These are phyloP conservation scores for Brachionus calyciflorus DNA, from an alignment of 1,140 invertebrate species.

Conservation along the genomic window DNA sequence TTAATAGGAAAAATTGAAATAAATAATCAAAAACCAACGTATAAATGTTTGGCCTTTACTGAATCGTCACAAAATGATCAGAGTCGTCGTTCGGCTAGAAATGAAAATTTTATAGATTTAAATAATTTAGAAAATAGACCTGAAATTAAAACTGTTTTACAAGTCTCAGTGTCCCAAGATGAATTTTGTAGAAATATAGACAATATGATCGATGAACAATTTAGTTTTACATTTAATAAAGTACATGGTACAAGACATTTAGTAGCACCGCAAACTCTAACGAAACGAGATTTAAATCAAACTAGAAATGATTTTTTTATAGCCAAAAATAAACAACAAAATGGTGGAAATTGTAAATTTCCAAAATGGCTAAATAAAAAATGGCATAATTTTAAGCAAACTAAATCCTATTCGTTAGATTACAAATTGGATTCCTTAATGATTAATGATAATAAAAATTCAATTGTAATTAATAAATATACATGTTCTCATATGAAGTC, in stretches of 20 bases:
- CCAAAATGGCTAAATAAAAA: constrained; percentile 44
- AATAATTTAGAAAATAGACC: background rate
- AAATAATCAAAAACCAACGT: background rate
- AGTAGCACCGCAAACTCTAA: background rate
- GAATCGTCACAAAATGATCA: background rate
- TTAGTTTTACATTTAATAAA: constrained; percentile 44
- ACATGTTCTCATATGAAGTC: constrained; percentile 23
- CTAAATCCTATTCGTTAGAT: constrained; percentile 26
- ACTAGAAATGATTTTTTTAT: background rate
- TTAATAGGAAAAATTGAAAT: background rate
- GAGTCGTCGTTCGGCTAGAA: background rate
- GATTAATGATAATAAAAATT: constrained; percentile 21
- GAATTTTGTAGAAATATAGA: constrained; percentile 43
- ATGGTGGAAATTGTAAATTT: background rate
- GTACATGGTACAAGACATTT: background rate
- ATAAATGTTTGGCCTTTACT: constrained; percentile 29
- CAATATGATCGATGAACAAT: constrained; percentile 32
- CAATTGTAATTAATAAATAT: constrained; percentile 11
- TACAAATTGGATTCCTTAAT: constrained; percentile 21
- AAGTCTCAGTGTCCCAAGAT: constrained; percentile 30
- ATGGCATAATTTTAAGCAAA: constrained; percentile 39
- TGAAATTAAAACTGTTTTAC: background rate
- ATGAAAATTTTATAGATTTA: constrained; percentile 10
- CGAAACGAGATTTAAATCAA: background rate
- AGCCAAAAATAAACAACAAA: background rate